These are phyloP conservation scores for Tautogolabrus adspersus DNA, from an alignment of 2,113 vertebrate species.

Conservation along the genomic window DNA sequence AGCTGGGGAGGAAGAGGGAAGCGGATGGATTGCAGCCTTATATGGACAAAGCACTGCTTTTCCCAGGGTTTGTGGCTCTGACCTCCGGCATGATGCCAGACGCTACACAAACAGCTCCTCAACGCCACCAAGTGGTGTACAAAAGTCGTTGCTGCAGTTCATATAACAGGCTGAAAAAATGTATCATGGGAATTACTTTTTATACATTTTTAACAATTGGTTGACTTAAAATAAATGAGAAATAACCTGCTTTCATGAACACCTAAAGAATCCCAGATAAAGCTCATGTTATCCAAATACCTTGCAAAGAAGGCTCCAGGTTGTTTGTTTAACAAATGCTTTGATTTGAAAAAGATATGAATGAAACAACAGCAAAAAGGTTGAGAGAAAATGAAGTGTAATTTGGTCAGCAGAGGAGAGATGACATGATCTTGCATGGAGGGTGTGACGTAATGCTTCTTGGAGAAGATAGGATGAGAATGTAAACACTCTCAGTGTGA, in stretches of 20 bases:
- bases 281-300: too few species aligned
- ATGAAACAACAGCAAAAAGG: not conserved
- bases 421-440: constrained; percentile 34
- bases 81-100: constrained; percentile 78
- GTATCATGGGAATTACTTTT: too few species aligned
- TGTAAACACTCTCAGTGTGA: constrained; percentile 53
- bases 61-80: constrained; percentile 85
- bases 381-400: not conserved
- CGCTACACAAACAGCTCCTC: constrained; percentile 41
- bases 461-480: constrained; percentile 30
- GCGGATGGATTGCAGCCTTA: constrained; percentile 87
- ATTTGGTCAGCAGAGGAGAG: not conserved
- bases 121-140: constrained; percentile 73
- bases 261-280: too few species aligned
- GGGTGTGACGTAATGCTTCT: constrained; percentile 44
- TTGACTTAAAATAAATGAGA: too few species aligned
- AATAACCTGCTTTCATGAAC: too few species aligned
- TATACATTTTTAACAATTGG: too few species aligned
- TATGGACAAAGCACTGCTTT: constrained; percentile 86
- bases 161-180: not conserved
- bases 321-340: too few species aligned
- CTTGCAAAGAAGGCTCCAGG: too few species aligned
- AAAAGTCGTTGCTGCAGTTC: constrained; percentile 14
- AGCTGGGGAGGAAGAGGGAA: constrained; percentile 82
- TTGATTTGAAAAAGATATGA: too few species aligned